Evolutionary conservation across 64 coral and sea anemone genomes (phyloP), one percentile per base, ranked within the genome.

Genomic region (Dendronephthya gigantea): DNA sequence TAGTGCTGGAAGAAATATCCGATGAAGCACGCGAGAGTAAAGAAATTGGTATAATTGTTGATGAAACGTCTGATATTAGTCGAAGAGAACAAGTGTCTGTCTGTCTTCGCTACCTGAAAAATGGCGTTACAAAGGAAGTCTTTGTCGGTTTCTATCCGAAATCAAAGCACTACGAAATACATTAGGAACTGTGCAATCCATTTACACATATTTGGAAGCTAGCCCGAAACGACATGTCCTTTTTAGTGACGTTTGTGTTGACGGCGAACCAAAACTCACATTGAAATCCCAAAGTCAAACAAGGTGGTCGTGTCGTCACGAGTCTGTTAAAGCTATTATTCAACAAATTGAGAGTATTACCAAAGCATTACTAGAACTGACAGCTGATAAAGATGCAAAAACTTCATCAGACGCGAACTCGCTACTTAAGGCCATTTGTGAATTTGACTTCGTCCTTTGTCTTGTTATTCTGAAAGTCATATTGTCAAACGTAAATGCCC

Each of bases 151-250:
- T 83, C 59, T 51, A 82, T 88, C 76, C 81, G 65, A 50, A 45
- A 82, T 83, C 28, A 30, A 89, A 89, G 47, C 81, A 83, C 41
- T 83, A 58, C 49, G 87, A 65, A 83, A 89, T 89, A 62, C 38
- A 31, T 41, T 84, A 30, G 82, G 51, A 10, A 83, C 81, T 83
- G 83, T 89, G 28, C 79, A 89, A 39, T 65, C 38, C 33, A 39
- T 89, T 50, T 84, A 89, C 51, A 37, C 22, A 79, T 81, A 76
- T 74, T 48, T 87, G 50, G 69, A 87, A 35, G 86, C 86, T 87
- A 87, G 86, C 66, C 68, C 70, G 22, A 87, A 87, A 35, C 40
- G 86, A 27, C 86, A 87, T 66, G 51, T 41, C 38, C 58, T 39
- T 52, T 38, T 66, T 40, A 52, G 68, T 49, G 33, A 0, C 23